These are phyloP conservation scores for Clivina fossor DNA, from an alignment of 2,888 invertebrate species.

Conservation along the genomic window DNA sequence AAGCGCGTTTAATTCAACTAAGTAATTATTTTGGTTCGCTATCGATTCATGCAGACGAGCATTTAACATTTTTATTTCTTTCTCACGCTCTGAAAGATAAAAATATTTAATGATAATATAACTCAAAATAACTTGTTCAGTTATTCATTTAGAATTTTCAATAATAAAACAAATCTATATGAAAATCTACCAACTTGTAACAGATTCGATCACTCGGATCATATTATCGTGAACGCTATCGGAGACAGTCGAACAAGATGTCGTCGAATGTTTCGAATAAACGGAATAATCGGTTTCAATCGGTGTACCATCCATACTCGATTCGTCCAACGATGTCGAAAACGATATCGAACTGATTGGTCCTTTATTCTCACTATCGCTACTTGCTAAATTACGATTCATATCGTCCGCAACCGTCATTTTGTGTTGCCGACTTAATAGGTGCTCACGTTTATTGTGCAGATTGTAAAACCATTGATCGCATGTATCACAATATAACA, in stretches of 20 bases:
- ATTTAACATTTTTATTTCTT: slow-evolving; percentile 49
- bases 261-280: slow-evolving; percentile 14
- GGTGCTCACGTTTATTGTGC: slow-evolving; percentile 62
- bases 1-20: slow-evolving; percentile 47
- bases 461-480: slow-evolving; percentile 61
- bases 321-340: slow-evolving; percentile 51
- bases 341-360: slow-evolving; percentile 37
- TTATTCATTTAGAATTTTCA: too few relatives aligned
- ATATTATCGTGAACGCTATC: slow-evolving; percentile 49
- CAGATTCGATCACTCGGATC: slow-evolving; percentile 46
- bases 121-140: not conserved
- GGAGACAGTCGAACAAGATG: slow-evolving; percentile 34
- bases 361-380: slow-evolving; percentile 38
- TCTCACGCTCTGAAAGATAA: slow-evolving; percentile 50
- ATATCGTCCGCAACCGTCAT: slow-evolving; percentile 53
- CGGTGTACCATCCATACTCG: slow-evolving; percentile 51
- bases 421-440: slow-evolving; percentile 60
- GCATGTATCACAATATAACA: slow-evolving; percentile 60
- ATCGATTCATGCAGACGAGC: slow-evolving; percentile 47
- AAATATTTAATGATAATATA: not conserved
- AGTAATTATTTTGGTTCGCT: slow-evolving; percentile 46
- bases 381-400: slow-evolving; percentile 47
- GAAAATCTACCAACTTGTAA: slow-evolving; percentile 49
- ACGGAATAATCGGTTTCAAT: slow-evolving; percentile 21
- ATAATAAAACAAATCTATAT: too few relatives aligned